A percentile compares a stretch with the other conserved stretches of the same genome.
These are phyloP conservation scores for Dicrurus megarhynchus DNA, from an alignment of 2,113 vertebrate genomes.

Conservation along the genomic window DNA sequence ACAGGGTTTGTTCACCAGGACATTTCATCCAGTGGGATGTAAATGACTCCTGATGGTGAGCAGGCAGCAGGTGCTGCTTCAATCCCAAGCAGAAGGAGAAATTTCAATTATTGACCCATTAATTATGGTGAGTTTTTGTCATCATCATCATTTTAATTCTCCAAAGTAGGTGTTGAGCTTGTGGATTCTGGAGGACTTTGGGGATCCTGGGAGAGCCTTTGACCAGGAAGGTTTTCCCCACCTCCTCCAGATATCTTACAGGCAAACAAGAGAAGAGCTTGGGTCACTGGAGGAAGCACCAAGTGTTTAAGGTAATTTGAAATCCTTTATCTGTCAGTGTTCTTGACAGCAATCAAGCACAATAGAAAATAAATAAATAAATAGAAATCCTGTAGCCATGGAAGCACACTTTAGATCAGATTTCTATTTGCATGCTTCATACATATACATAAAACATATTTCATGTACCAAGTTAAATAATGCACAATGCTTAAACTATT, in stretches of 20 bases:
- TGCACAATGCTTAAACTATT: constrained; percentile 78
- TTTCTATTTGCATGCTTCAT: constrained; percentile 70
- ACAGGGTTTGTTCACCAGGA: not conserved
- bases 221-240: not conserved
- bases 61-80: not conserved
- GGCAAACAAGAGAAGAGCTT: not conserved
- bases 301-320: constrained; percentile 24
- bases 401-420: constrained; percentile 62
- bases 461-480: constrained; percentile 76
- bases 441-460: constrained; percentile 76
- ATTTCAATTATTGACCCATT: not conserved
- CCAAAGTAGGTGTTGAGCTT: not conserved
- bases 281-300: not conserved
- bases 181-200: not conserved
- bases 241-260: not conserved
- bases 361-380: constrained; percentile 54
- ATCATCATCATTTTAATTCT: not conserved
- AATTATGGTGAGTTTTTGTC: not conserved
- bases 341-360: constrained; percentile 54
- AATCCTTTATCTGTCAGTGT: constrained; percentile 29
- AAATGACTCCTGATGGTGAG: not conserved
- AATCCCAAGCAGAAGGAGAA: not conserved
- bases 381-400: constrained; percentile 34
- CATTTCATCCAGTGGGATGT: not conserved
- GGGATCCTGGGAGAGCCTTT: not conserved